A percentile compares a stretch with the other conserved stretches of the same genome.
phyloP scores from a whole-genome alignment of 2,113 vertebrate genomes.

The Sinocyclocheilus rhinocerous region DNA sequence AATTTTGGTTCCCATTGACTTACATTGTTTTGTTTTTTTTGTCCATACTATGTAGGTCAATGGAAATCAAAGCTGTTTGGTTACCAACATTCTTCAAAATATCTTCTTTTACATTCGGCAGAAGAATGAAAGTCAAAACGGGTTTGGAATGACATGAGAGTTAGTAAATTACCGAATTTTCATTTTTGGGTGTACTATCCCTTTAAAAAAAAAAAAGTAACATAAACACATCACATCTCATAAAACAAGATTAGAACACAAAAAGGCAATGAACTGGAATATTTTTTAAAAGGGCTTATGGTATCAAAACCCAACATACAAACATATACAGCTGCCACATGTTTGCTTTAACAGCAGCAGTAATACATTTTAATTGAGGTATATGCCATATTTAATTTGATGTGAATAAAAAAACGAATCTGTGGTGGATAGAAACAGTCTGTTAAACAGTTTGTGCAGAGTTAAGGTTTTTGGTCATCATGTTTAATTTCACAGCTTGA shows the following conservation, averaged over 20 bases:
- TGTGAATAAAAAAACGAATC: neutral
- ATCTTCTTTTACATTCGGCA: no score
- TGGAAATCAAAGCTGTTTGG: no score
- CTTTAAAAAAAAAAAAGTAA: neutral
- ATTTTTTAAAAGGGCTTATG: neutral
- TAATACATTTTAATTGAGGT: neutral
- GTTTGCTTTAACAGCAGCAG: constrained; percentile 11
- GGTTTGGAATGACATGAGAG: no score
- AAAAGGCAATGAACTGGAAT: neutral
- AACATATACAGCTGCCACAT: constrained; percentile 30
- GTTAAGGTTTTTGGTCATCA: neutral
- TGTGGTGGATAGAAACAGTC: neutral
- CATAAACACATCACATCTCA: neutral
- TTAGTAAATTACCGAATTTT: no score
- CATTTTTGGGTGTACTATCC: no score
- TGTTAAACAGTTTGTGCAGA: neutral
- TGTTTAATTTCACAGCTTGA: neutral
- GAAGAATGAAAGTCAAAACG: no score
- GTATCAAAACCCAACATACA: constrained; percentile 17
- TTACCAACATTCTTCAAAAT: no score
- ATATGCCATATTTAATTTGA: neutral
- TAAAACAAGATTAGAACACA: neutral
- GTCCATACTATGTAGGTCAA: no score
- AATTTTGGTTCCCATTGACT: no score
- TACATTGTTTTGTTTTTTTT: no score